phyloP scores from a whole-genome alignment of 1,140 invertebrate species.

The Pogonognathellus flavescens region DNA sequence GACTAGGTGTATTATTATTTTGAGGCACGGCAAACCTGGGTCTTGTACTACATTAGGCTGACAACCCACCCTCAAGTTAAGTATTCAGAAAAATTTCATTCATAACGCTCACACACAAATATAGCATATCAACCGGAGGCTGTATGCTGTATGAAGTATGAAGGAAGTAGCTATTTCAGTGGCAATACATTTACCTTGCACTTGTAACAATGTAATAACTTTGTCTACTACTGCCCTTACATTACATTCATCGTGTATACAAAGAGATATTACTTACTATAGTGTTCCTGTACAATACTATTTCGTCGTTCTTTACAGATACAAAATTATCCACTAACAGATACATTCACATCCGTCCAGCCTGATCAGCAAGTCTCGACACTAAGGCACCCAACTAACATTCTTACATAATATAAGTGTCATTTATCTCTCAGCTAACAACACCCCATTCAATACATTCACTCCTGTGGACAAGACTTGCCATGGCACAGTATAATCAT shows the following conservation, averaged over 20 bases:
- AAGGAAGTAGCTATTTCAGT: no score
- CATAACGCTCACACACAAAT: background rate
- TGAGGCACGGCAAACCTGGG: background rate
- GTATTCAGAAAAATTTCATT: conserved; percentile 21
- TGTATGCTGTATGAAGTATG: no score
- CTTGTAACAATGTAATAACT: no score
- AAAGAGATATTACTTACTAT: no score
- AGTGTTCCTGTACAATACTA: no score
- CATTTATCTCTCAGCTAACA: conserved; percentile 16
- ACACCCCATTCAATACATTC: conserved; percentile 27
- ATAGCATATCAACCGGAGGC: background rate
- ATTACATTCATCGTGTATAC: no score
- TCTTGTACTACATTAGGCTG: background rate
- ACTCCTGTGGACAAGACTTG: background rate
- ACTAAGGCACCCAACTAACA: conserved; percentile 40
- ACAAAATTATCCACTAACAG: background rate
- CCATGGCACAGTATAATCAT: no score
- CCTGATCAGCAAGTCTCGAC: conserved; percentile 9
- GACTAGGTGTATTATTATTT: no score
- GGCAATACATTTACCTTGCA: no score
- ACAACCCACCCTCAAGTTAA: background rate
- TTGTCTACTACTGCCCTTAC: no score
- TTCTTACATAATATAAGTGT: conserved; percentile 44
- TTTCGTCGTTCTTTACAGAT: background rate
- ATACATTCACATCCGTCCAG: conserved; percentile 10